Conservation (phyloP, 2,797 vertebrate genomes). For the Tenualosa ilisha region DNA sequence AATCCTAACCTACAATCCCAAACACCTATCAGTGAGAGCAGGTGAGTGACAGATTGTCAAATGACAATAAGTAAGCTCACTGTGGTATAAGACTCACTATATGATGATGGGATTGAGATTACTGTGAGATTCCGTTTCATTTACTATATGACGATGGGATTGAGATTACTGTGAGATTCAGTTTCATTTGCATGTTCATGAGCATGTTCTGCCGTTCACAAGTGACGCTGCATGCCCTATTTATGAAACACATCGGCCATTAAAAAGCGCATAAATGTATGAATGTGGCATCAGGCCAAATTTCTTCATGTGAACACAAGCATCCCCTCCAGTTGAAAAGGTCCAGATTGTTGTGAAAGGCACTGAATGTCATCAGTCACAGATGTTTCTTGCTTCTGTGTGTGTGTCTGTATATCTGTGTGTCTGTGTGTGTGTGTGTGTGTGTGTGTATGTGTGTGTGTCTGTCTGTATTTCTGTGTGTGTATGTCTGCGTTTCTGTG, state of each 20-base stretch:
- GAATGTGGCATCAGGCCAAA: background rate
- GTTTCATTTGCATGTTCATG: background rate
- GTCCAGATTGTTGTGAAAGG: background rate
- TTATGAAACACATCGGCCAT: background rate
- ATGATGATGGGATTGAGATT: too few species aligned
- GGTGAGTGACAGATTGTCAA: background rate
- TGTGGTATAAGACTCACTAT: too few species aligned
- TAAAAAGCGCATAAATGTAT: background rate
- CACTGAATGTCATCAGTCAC: conserved; percentile 16
- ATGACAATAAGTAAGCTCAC: background rate
- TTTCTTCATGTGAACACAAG: background rate
- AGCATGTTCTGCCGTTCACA: background rate
- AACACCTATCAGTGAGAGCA: background rate
- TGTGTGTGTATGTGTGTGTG: background rate
- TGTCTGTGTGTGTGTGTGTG: conserved; percentile 3
- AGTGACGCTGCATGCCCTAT: background rate
- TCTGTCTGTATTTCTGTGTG: background rate
- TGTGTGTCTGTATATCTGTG: background rate
- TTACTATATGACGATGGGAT: background rate
- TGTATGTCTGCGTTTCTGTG: background rate
- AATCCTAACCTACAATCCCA: background rate
- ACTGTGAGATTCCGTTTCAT: too few species aligned
- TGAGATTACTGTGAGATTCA: background rate
- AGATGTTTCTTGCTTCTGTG: background rate
- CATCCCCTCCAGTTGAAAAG: background rate